phyloP scores from a whole-genome alignment of 2,888 invertebrate genomes.

The Brenthis ino region DNA sequence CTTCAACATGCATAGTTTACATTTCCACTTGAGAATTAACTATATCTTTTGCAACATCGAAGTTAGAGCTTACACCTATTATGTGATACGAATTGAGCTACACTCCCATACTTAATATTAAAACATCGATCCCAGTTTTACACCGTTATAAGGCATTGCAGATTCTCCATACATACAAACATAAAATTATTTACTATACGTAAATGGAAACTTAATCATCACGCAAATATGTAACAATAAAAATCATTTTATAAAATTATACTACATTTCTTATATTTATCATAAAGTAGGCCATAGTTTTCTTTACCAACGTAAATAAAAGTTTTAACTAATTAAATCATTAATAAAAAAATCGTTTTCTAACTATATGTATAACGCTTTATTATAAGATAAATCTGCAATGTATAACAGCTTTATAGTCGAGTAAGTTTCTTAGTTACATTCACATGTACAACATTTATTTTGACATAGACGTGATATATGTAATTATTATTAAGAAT shows the following conservation, averaged over 20 bases:
- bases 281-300: no score
- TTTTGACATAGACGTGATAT: background rate
- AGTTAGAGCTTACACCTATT: slow-evolving; percentile 33
- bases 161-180: background rate
- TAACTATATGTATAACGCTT: no score
- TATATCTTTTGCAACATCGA: slow-evolving; percentile 14
- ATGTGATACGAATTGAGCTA: slow-evolving; percentile 35
- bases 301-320: no score
- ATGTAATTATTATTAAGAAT: background rate
- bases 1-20: slow-evolving; percentile 3
- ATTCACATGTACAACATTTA: slow-evolving; percentile 3
- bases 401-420: no score
- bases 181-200: background rate
- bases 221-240: no score
- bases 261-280: no score
- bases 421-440: background rate
- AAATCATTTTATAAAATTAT: no score
- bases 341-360: no score
- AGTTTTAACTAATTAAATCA: no score
- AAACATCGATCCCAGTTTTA: slow-evolving; percentile 20
- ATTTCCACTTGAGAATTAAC: background rate
- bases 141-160: slow-evolving; percentile 18
- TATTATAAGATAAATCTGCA: no score
- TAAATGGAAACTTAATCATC: no score
- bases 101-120: slow-evolving; percentile 20